Base-by-base conservation (phyloP, 2,888 invertebrate species). In the Syritta pipiens region DNA sequence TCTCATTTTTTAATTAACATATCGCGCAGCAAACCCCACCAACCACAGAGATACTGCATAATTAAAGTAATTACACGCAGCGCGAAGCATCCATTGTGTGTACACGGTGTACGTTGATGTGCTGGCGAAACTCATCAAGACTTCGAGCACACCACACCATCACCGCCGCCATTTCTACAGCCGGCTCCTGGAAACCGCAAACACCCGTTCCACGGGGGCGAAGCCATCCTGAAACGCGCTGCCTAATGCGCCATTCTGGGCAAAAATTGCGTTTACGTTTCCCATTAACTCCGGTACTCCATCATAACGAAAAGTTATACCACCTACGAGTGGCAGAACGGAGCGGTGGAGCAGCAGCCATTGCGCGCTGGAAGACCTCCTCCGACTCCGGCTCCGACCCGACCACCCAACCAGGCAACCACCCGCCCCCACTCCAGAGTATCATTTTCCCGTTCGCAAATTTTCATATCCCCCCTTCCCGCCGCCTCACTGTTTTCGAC, bases 221-320 rank as follows among this genome's bases (percentile, higher is more conserved):
- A 68, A 57, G 24, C 55, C 65, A 59, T 44, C 46, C 26, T 28
- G 55, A 59, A 55, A 49, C 26, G 46, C 48, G 44, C 32, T 51
- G 40, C 77, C 71, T 79, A 79, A 68, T 79, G 74, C 74, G 74
- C 62, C 62, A 74, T 79, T 67, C 67, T 62, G 62, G 22, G 79
- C 74, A 79, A 74, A 79, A 79, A 79, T 79, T 79, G 79, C 79
- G 79, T 79, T 79, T 81, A 68, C 77, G 60, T 76, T 81, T 77
- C 67, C 81, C 81, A 81, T 81, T 81, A 81, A 81, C 77, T 72
- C 76, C 62, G 68, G 77, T 77, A 59, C 81, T 81, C 72, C 72
- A 81, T 81, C 77, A 81, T 81, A 81, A 79, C 79, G 62, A 57
- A 74, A 68, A 74, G 62, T 74, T 76, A 53, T 65, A 67, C 65